phyloP scores from a whole-genome alignment of 2,113 vertebrate species.

The Percopsis transmontana region DNA sequence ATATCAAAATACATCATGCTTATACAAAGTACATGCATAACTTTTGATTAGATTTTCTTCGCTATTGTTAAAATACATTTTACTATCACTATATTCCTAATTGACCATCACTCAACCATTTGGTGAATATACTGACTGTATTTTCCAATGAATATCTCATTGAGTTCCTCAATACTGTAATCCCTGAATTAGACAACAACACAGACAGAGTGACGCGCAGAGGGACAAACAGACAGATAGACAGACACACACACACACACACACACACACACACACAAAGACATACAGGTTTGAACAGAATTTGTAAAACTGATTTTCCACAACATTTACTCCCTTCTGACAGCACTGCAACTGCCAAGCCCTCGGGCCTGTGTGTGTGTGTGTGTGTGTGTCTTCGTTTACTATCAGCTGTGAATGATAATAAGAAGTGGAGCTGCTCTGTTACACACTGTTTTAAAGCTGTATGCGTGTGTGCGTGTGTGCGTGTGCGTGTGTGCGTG shows the following conservation, averaged over 20 bases:
- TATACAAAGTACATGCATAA: no score
- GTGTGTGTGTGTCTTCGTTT: background rate
- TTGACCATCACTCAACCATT: no score
- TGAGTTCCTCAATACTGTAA: no score
- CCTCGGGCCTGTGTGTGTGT: background rate
- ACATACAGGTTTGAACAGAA: constrained; percentile 2
- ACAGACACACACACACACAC: background rate
- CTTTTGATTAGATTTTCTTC: no score
- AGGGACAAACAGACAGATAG: background rate
- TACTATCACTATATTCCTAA: no score
- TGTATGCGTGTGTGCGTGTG: constrained; percentile 1
- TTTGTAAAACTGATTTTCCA: background rate
- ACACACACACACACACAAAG: background rate
- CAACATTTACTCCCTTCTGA: background rate
- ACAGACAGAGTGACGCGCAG: background rate
- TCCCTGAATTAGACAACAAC: background rate
- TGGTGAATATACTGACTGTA: no score
- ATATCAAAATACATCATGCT: no score
- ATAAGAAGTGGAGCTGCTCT: no score
- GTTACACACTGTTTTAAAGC: no score
- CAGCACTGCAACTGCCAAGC: background rate
- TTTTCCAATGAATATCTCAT: no score
- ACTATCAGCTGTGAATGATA: background rate
- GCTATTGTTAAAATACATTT: no score
- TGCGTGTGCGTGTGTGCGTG: background rate